These are phyloP conservation scores for Felis chaus DNA, from an alignment of 2,113 vertebrate species.

Conservation along the genomic window DNA sequence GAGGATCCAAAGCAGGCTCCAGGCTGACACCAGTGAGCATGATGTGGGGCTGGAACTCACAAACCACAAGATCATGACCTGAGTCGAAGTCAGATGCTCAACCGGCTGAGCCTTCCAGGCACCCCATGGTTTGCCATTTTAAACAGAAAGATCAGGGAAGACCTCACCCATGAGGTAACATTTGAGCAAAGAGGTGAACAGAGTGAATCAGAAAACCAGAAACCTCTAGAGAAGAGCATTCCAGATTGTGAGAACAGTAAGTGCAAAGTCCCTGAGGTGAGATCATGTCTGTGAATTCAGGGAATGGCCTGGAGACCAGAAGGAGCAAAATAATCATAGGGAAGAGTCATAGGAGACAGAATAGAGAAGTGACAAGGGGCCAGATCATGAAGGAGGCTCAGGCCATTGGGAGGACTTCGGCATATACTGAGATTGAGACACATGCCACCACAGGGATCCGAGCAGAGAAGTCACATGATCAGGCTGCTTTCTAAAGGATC, in stretches of 20 bases:
- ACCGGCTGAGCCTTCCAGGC: no score
- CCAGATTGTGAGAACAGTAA: background rate
- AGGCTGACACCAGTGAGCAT: no score
- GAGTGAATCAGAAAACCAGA: background rate
- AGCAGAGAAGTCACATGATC: background rate
- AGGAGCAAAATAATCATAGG: background rate
- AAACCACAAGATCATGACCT: no score
- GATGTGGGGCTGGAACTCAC: no score
- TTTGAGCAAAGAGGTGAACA: background rate
- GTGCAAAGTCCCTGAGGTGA: background rate
- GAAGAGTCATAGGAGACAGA: background rate
- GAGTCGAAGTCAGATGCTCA: no score
- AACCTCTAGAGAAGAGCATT: background rate
- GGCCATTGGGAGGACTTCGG: no score
- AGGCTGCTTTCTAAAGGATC: background rate
- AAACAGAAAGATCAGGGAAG: background rate
- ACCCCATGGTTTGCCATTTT: background rate
- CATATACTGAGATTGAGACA: no score
- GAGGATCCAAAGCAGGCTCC: no score
- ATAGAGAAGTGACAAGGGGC: background rate
- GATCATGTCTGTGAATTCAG: background rate
- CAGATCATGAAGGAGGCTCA: background rate
- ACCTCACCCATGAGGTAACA: background rate
- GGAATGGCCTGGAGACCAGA: background rate
- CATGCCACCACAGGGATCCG: fast-evolving